Evolutionary conservation across 2,888 invertebrate genomes (phyloP), one percentile per base, ranked within the genome.

Genomic region (Rhagium mordax): DNA sequence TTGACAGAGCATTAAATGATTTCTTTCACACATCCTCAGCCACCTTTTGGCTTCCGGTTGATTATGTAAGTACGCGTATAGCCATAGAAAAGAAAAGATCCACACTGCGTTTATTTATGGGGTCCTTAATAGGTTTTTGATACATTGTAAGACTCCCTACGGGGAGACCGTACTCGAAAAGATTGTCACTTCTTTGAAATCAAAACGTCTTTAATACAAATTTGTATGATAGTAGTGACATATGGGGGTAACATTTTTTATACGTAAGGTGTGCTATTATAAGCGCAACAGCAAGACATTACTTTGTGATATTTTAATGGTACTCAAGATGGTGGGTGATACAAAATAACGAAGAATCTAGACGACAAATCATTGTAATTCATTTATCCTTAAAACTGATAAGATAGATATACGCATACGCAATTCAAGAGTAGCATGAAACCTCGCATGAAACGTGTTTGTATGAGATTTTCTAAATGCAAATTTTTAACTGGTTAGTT

Each of bases 101-200:
- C 77, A 77, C 74, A 71, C 69, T 77, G 77, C 71, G 77, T 73
- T 77, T 77, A 77, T 74, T 77, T 77, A 77, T 73, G 73, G 77
- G 73, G 53, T 66, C 72, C 74, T 74, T 79, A 77, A 79, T 79
- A 77, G 72, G 68, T 74, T 77, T 79, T 79, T 79, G 77, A 79
- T 79, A 76, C 78, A 78, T 78, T 77, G 70, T 74, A 75, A 79
- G 77, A 68, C 69, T 67, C 70, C 74, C 74, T 55, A 70, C 41
- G 10, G 77, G 60, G 74, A 59, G 55, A 70, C 65, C 69, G 59
- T 67, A 72, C 74, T 76, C 72, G 71, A 76, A 60, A 74, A 41
- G 64, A 67, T 67, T 67, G 67, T 67, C 67, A 47, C 57, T 24
- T 67, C 67, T 67, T 67, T 67, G 57, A 67, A 67, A 67, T 67